phyloP scores from a whole-genome alignment of 2,888 invertebrate species.

The Pterostichus niger region DNA sequence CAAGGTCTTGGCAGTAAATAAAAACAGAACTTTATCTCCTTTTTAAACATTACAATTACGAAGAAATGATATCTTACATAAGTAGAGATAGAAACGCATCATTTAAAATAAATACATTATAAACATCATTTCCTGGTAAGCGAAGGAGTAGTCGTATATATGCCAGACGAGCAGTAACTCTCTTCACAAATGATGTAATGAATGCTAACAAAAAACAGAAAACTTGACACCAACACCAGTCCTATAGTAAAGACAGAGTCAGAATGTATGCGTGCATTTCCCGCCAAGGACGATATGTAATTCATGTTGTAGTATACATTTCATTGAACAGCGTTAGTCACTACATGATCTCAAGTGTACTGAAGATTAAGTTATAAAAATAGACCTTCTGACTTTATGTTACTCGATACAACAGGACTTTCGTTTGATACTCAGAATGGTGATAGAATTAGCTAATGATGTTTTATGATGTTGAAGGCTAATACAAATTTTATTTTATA shows the following conservation, averaged over 20 bases:
- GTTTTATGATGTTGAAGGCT: constrained; percentile 11
- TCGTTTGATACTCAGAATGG: constrained; percentile 3
- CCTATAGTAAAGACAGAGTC: not conserved
- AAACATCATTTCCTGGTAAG: constrained; percentile 45
- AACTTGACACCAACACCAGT: constrained; percentile 32
- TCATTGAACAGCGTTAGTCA: constrained; percentile 54
- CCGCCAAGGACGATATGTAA: constrained; percentile 48
- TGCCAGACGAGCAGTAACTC: not conserved
- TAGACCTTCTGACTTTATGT: constrained; percentile 27
- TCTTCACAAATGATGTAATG: constrained; percentile 26
- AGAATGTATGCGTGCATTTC: constrained; percentile 34
- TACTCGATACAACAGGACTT: constrained; percentile 27
- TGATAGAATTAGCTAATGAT: constrained; percentile 41
- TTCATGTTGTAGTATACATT: constrained; percentile 53
- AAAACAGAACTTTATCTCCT: not conserved
- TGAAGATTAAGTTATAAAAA: constrained; percentile 59
- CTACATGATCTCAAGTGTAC: constrained; percentile 52
- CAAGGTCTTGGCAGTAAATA: not conserved
- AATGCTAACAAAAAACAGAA: constrained; percentile 38
- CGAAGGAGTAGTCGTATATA: not conserved
- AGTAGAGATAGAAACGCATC: constrained; percentile 1
- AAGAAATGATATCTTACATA: constrained; percentile 9
- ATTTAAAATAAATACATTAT: constrained; percentile 23
- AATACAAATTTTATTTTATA: constrained; percentile 27
- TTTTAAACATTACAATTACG: constrained; percentile 12